A percentile compares a stretch with the other conserved stretches of the same genome.
Conservation (phyloP, 2,888 invertebrate species). For the Platycheirus rosarum region DNA sequence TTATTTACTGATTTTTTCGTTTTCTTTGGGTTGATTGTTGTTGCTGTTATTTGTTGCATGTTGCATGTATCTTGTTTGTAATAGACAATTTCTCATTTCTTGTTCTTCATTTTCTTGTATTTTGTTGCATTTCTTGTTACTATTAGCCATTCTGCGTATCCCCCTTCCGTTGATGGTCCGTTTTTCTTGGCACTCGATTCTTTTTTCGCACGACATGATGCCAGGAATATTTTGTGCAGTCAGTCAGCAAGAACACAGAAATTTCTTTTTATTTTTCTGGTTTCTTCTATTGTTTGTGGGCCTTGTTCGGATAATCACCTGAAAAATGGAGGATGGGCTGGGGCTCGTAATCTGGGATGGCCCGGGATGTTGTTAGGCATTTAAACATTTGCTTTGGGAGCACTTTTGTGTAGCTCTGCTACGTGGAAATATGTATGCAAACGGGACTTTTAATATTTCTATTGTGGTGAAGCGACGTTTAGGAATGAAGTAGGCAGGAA, state of each 20-base stretch:
- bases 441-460: constrained; percentile 56
- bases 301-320: constrained; percentile 66
- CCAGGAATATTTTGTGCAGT: constrained; percentile 36
- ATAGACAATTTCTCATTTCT: constrained; percentile 22
- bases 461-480: constrained; percentile 37
- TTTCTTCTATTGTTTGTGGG: constrained; percentile 56
- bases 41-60: constrained; percentile 3
- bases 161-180: constrained; percentile 29
- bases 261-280: constrained; percentile 36
- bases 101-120: constrained; percentile 7
- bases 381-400: constrained; percentile 55
- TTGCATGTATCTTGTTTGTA: constrained; percentile 31
- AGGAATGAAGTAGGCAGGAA: constrained; percentile 23
- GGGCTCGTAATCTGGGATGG: constrained; percentile 60
- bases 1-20: constrained; percentile 66
- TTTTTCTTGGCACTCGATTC: constrained; percentile 32
- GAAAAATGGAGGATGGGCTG: constrained; percentile 65
- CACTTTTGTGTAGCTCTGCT: constrained; percentile 17
- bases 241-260: constrained; percentile 12
- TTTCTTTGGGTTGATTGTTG: constrained; percentile 5
- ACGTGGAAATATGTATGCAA: constrained; percentile 49
- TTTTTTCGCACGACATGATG: constrained; percentile 33
- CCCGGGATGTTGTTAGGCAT: constrained; percentile 34
- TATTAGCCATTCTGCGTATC: constrained; percentile 6
- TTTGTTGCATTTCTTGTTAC: constrained; percentile 51